phyloP scores from a whole-genome alignment of 2,113 vertebrate genomes.

The Prinia subflava region DNA sequence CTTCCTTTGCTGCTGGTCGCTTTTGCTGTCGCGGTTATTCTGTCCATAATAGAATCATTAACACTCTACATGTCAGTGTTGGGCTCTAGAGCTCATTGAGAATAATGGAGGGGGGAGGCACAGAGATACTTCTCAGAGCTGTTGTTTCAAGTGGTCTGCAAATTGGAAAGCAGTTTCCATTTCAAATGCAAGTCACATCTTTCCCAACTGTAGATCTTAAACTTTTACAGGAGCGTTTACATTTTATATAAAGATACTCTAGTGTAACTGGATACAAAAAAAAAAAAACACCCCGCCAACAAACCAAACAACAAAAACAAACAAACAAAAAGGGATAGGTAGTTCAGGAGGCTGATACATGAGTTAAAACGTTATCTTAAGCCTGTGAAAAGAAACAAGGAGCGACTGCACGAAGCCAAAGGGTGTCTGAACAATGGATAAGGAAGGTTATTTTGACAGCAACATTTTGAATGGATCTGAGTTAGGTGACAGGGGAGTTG shows the following conservation, averaged over 20 bases:
- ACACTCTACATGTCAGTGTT: background rate
- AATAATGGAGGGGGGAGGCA: constrained; percentile 48
- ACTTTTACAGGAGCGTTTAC: constrained; percentile 33
- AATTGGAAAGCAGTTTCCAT: constrained; percentile 34
- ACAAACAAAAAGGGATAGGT: background rate
- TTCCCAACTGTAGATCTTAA: background rate
- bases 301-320: background rate
- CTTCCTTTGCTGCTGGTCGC: background rate
- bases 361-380: constrained; percentile 45
- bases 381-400: constrained; percentile 32
- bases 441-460: constrained; percentile 62
- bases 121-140: constrained; percentile 24
- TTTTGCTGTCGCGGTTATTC: constrained; percentile 31
- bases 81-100: constrained; percentile 57
- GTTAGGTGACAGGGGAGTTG: background rate
- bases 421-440: constrained; percentile 30
- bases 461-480: constrained; percentile 31
- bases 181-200: constrained; percentile 40
- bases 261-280: background rate
- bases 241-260: background rate
- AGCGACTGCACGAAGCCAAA: background rate
- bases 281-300: no score
- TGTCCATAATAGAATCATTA: constrained; percentile 57
- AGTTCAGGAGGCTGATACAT: background rate
- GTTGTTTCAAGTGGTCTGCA: constrained; percentile 56